A percentile compares a stretch with the other conserved stretches of the same genome.
These are phyloP conservation scores for Cecropterus lyciades DNA, from an alignment of 1,140 invertebrate genomes.

Conservation along the genomic window DNA sequence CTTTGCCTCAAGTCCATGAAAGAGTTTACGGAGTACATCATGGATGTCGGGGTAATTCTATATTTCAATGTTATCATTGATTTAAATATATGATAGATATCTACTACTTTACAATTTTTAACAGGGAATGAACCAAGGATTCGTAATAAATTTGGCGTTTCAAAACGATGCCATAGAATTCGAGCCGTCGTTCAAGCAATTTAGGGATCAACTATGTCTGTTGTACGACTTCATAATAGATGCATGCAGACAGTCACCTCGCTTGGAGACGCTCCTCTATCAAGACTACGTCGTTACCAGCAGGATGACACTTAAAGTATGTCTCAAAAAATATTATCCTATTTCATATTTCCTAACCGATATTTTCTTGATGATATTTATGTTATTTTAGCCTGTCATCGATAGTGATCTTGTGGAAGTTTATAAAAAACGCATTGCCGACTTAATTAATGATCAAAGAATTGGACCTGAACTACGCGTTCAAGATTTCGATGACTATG, in stretches of 20 bases:
- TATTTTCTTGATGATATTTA: background rate
- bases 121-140: constrained; percentile 89
- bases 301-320: constrained; percentile 59
- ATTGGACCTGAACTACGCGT: constrained; percentile 89
- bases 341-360: too few species aligned
- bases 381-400: constrained; percentile 86
- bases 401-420: constrained; percentile 86
- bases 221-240: constrained; percentile 90
- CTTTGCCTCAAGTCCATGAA: constrained; percentile 92
- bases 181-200: constrained; percentile 91
- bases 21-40: constrained; percentile 91
- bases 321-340: constrained; percentile 8
- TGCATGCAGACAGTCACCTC: constrained; percentile 88
- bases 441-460: constrained; percentile 88
- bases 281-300: constrained; percentile 81
- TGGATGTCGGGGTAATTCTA: constrained; percentile 88
- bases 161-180: constrained; percentile 89
- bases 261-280: constrained; percentile 90
- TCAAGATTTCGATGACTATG: constrained; percentile 92
- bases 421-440: constrained; percentile 84
- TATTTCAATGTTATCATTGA: background rate
- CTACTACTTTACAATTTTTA: constrained; percentile 21
- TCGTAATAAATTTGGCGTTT: constrained; percentile 89
- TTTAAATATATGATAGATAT: too few species aligned
- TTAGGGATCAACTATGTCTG: constrained; percentile 88